Conservation (phyloP, 1,140 invertebrate genomes). For the Drosophila murphyi region DNA sequence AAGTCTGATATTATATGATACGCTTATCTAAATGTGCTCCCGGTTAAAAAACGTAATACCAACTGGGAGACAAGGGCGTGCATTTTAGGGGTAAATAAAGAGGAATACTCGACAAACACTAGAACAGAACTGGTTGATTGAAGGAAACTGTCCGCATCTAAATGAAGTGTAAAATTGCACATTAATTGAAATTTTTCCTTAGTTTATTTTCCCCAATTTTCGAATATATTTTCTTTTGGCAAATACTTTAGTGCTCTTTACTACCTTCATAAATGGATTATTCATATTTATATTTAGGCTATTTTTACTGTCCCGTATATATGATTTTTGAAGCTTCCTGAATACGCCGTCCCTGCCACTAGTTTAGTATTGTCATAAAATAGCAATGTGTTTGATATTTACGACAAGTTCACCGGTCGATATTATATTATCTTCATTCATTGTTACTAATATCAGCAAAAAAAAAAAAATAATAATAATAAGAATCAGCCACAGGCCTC, state of each 20-base stretch:
- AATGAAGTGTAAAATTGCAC: no score
- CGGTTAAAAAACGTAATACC: conserved; percentile 49
- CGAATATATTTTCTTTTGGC: no score
- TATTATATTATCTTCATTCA: conserved; percentile 80
- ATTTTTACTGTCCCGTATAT: conserved; percentile 8
- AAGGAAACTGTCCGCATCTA: no score
- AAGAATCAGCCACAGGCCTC: conserved; percentile 27
- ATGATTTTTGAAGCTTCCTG: conserved; percentile 4
- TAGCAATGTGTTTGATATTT: conserved; percentile 75
- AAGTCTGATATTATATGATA: conserved; percentile 81
- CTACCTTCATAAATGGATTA: no score
- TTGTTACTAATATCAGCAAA: conserved; percentile 65
- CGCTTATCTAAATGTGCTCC: conserved; percentile 64
- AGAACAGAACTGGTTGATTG: no score
- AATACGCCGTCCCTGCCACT: conserved; percentile 40
- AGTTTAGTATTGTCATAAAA: conserved; percentile 41
- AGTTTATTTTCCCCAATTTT: no score
- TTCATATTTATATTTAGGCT: neutral
- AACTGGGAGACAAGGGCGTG: conserved; percentile 41
- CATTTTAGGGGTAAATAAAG: conserved; percentile 11
- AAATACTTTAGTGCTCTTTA: no score
- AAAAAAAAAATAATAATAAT: neutral
- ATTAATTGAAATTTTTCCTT: no score
- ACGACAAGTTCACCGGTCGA: conserved; percentile 77
- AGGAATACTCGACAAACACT: neutral